Conservation (phyloP, 2,888 invertebrate species). For the Ephialtes manifestator region DNA sequence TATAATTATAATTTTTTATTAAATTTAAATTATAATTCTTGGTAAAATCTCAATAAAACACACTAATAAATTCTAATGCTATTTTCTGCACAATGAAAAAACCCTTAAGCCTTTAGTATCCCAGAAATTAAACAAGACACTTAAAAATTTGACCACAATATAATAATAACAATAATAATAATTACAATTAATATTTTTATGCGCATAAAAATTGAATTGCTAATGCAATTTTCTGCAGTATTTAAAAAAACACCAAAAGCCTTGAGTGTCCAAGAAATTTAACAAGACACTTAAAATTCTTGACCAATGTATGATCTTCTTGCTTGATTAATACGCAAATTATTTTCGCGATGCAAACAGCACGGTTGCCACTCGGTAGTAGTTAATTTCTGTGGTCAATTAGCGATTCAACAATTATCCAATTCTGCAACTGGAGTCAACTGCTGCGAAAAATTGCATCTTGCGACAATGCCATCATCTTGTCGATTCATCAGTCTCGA, state of each 20-base stretch:
- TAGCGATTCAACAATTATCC: constrained; percentile 45
- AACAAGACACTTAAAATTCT: constrained; percentile 34
- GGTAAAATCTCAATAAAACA: no score
- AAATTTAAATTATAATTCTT: no score
- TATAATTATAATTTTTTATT: no score
- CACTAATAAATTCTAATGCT: no score
- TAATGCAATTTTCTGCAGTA: background rate
- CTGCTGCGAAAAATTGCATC: constrained; percentile 16
- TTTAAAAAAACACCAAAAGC: background rate
- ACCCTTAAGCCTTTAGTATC: no score
- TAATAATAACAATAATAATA: no score
- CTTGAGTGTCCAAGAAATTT: constrained; percentile 8
- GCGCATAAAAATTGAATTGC: background rate
- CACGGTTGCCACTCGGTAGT: background rate
- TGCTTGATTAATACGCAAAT: constrained; percentile 16
- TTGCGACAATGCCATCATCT: constrained; percentile 33
- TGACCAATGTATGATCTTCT: background rate
- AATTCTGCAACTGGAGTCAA: constrained; percentile 23
- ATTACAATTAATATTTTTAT: no score
- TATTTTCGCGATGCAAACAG: background rate
- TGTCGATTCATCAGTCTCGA: constrained; percentile 49
- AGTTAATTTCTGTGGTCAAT: constrained; percentile 34
- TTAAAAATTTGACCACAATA: no score
- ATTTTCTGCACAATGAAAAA: no score
- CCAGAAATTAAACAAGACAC: no score